These are phyloP conservation scores for Thalassarche chlororhynchos DNA, from an alignment of 2,113 vertebrate species.

Conservation along the genomic window DNA sequence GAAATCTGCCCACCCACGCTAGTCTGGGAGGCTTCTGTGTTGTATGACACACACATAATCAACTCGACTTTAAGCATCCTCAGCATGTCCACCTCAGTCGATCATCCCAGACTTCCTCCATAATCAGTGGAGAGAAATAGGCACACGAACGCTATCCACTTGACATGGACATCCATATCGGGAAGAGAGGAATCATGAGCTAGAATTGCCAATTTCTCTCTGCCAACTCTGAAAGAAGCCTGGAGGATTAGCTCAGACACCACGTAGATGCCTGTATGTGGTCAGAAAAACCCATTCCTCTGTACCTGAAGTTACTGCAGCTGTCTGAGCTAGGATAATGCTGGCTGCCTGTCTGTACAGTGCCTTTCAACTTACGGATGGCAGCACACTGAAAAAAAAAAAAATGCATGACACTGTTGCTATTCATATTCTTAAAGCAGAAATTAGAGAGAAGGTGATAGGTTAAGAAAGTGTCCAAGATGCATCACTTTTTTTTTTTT, in stretches of 20 bases:
- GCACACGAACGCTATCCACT: background rate
- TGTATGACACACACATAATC: background rate
- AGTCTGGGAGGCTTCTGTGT: background rate
- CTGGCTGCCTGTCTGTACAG: background rate
- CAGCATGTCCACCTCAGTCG: background rate
- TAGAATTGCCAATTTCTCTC: background rate
- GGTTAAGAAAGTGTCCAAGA: background rate
- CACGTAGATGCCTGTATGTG: background rate
- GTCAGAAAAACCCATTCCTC: background rate
- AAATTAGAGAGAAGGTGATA: background rate
- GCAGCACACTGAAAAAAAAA: background rate
- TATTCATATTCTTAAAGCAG: background rate
- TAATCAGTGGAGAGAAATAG: background rate
- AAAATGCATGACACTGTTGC: background rate
- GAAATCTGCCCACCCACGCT: background rate
- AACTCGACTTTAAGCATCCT: background rate
- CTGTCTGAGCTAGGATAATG: background rate
- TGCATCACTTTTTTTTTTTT: background rate
- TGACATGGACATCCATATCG: accelerated
- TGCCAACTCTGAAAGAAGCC: background rate
- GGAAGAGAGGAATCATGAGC: background rate
- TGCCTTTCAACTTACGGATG: background rate
- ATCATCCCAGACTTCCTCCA: background rate
- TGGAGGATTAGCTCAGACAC: background rate
- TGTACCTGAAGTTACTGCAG: background rate